These are phyloP conservation scores for Ganaspis brasiliensis DNA, from an alignment of 2,888 invertebrate genomes.

Conservation along the genomic window DNA sequence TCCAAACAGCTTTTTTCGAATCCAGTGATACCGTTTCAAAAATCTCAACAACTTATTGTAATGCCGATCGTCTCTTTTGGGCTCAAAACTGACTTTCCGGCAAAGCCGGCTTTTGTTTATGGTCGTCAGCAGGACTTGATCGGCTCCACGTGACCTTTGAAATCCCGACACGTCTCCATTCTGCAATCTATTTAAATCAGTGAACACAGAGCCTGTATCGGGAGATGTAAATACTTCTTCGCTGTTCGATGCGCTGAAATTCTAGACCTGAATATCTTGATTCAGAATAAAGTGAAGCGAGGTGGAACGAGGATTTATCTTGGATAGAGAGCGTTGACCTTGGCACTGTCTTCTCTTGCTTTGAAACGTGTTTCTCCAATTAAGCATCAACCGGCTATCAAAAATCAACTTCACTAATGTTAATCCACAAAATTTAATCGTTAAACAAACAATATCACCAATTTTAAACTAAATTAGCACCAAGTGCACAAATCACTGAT, in stretches of 20 bases:
- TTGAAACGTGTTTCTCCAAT: not conserved
- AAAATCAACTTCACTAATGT: no score
- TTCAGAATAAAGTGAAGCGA: slow-evolving; percentile 27
- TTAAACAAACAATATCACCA: no score
- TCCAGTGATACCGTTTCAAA: no score
- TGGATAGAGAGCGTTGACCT: slow-evolving; percentile 27
- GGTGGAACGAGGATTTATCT: slow-evolving; percentile 8
- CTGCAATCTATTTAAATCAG: slow-evolving; percentile 39
- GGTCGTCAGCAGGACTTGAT: slow-evolving; percentile 7
- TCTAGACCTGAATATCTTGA: slow-evolving; percentile 31
- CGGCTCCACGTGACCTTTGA: slow-evolving; percentile 23
- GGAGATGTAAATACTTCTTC: slow-evolving; percentile 21
- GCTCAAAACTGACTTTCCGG: no score
- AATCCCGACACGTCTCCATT: slow-evolving; percentile 17
- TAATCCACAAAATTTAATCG: not conserved
- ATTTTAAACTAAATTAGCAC: no score
- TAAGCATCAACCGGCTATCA: not conserved
- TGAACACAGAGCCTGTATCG: slow-evolving; percentile 27
- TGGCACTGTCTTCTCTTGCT: slow-evolving; percentile 23
- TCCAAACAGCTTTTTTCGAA: no score
- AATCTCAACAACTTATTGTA: no score
- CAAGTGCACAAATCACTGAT: no score
- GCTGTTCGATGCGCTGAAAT: slow-evolving; percentile 31
- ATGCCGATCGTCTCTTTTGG: no score
- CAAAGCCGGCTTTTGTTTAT: slow-evolving; percentile 29